Evolutionary conservation across 2,113 vertebrate species (phyloP).

Genomic region (Sebastes fasciatus): DNA sequence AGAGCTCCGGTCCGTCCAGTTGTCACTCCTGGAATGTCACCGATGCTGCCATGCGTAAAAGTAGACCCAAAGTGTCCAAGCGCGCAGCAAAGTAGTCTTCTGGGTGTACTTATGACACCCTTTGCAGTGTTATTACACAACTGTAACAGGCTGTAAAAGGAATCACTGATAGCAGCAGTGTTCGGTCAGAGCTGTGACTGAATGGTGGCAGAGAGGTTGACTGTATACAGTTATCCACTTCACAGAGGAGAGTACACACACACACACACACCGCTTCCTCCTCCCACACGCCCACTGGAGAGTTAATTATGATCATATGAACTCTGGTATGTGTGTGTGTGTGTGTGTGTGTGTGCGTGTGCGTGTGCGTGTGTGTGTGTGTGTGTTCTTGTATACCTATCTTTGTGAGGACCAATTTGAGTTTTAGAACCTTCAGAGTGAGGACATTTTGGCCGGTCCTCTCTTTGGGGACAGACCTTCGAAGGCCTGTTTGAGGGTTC

Average conservation of each 20-base stretch:
- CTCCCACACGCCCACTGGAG: slow-evolving; percentile 22
- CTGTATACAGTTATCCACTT: not conserved
- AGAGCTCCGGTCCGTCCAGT: not conserved
- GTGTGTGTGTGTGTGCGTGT: not conserved
- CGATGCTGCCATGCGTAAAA: slow-evolving; percentile 36
- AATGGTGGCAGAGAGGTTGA: not conserved
- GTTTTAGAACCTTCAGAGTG: no score
- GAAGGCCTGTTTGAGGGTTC: no score
- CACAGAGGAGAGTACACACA: not conserved
- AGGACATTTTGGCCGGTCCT: no score
- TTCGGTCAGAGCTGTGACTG: not conserved
- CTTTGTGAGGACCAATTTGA: no score
- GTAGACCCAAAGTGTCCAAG: not conserved
- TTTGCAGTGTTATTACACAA: not conserved
- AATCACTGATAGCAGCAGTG: not conserved
- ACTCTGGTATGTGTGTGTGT: not conserved
- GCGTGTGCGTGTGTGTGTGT: not conserved
- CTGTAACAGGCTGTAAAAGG: not conserved
- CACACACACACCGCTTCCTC: not conserved
- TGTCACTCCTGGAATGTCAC: slow-evolving; percentile 12
- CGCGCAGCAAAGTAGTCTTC: not conserved
- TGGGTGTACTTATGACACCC: not conserved
- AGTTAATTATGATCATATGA: slow-evolving; percentile 43
- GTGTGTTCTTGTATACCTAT: not conserved
- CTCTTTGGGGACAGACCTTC: no score